These are phyloP conservation scores for Anadara kagoshimensis DNA, from an alignment of 1,140 invertebrate genomes.

Conservation along the genomic window DNA sequence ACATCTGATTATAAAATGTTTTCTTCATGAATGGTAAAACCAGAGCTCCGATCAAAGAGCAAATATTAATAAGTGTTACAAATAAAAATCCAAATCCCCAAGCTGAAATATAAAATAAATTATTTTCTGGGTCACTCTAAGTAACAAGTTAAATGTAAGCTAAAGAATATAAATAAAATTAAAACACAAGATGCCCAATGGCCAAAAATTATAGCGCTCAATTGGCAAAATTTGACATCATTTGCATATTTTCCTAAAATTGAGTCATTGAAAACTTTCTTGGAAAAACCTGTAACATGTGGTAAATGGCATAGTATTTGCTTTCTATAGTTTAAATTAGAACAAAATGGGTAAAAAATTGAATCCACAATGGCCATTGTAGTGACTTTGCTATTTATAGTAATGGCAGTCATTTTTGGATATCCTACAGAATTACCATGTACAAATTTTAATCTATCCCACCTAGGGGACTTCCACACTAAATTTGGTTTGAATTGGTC, in stretches of 20 bases:
- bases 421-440: too few relatives aligned
- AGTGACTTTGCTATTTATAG: not conserved
- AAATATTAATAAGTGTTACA: constrained; percentile 80
- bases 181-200: not conserved
- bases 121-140: not conserved
- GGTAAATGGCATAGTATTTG: not conserved
- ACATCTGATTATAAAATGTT: constrained; percentile 76
- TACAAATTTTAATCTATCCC: too few relatives aligned
- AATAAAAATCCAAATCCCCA: constrained; percentile 80
- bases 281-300: not conserved
- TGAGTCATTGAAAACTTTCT: not conserved
- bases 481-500: too few relatives aligned
- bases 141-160: not conserved
- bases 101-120: constrained; percentile 70
- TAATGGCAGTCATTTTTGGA: too few relatives aligned
- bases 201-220: not conserved
- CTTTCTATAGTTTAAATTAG: too few relatives aligned
- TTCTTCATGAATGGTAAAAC: constrained; percentile 80
- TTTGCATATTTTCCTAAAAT: not conserved
- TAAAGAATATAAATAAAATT: not conserved
- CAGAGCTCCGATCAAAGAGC: constrained; percentile 78
- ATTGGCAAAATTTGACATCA: too few relatives aligned
- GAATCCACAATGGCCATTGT: too few relatives aligned
- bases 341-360: too few relatives aligned
- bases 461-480: too few relatives aligned